Evolutionary conservation across 2,888 invertebrate species (phyloP).

Genomic region (Gibbula magus): DNA sequence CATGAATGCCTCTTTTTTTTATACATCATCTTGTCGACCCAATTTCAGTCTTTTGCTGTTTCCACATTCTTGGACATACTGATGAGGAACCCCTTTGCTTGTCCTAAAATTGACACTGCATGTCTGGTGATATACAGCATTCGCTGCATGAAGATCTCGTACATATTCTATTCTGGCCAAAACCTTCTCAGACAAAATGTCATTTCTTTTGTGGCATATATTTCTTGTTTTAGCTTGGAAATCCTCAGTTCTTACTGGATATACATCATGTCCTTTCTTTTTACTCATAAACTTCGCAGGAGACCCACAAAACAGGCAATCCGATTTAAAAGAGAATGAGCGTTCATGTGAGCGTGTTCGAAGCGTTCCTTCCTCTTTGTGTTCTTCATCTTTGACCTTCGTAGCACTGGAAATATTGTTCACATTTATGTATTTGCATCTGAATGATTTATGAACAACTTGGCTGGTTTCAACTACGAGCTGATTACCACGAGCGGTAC

Average conservation of each 20-base stretch:
- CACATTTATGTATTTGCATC: background rate
- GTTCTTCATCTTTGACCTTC: background rate
- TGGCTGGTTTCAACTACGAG: background rate
- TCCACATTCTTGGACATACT: no score
- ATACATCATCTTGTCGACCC: no score
- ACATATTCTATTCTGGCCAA: background rate
- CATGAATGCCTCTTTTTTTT: no score
- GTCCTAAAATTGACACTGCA: no score
- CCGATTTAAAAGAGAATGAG: background rate
- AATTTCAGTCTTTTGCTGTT: no score
- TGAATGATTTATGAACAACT: background rate
- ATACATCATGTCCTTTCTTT: background rate
- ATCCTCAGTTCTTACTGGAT: background rate
- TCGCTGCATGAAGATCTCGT: background rate
- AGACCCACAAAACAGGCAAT: background rate
- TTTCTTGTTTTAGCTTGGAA: background rate
- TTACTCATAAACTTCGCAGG: background rate
- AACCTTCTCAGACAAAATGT: constrained; percentile 7
- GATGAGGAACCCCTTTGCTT: no score
- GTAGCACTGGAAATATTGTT: background rate
- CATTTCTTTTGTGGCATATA: background rate
- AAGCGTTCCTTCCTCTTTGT: background rate
- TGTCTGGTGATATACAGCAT: no score
- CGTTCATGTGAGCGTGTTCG: background rate
- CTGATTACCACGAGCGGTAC: background rate